A percentile compares a stretch with the other conserved stretches of the same genome.
phyloP scores from a whole-genome alignment of 2,797 vertebrate species.

The Neomorphus geoffroyi region DNA sequence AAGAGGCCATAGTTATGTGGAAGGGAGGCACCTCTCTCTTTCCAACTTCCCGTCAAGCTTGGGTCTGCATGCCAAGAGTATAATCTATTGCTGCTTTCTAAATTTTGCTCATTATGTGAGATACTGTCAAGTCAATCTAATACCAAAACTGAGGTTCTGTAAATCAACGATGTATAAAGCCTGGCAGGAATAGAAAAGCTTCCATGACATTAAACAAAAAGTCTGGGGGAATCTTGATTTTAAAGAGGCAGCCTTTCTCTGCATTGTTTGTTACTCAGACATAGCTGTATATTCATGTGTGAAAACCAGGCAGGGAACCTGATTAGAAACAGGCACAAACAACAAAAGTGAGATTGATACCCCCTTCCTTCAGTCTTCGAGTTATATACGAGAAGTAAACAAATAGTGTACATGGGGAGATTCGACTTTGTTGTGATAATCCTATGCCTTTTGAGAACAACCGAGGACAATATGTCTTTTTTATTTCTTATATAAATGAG shows the following conservation, averaged over 20 bases:
- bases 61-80: not conserved
- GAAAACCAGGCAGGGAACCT: not conserved
- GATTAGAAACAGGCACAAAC: constrained; percentile 5
- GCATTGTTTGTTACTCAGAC: not conserved
- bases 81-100: constrained; percentile 6
- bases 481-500: not conserved
- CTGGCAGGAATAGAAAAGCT: not conserved
- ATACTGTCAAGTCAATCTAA: constrained; percentile 21
- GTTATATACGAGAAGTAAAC: not conserved
- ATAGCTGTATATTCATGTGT: not conserved
- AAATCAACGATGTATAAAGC: not conserved
- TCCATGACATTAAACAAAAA: not conserved
- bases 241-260: constrained; percentile 3
- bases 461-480: not conserved
- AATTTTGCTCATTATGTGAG: constrained; percentile 5
- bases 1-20: not conserved
- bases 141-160: not conserved
- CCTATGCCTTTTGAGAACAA: not conserved
- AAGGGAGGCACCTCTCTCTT: not conserved
- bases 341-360: constrained; percentile 8
- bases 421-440: not conserved
- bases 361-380: not conserved
- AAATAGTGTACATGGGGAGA: not conserved
- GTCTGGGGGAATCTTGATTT: not conserved
- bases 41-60: not conserved